Percentiles rank a stretch among this genome's conserved stretches.
phyloP scores from a whole-genome alignment of 2,888 invertebrate genomes.

The Diachrysia chrysitis region DNA sequence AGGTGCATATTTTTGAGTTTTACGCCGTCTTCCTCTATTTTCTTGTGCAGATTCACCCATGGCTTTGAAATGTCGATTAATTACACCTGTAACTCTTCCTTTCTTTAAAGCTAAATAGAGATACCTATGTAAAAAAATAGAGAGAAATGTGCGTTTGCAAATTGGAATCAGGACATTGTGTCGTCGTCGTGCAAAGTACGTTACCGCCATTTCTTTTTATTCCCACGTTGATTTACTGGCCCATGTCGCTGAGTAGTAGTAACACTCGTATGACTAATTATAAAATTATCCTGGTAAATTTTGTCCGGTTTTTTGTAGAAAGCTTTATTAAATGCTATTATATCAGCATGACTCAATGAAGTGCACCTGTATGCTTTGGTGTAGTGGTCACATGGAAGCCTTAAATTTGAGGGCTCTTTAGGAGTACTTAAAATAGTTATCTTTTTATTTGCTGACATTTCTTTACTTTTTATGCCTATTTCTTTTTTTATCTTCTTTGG shows the following conservation, averaged over 20 bases:
- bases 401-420: no score
- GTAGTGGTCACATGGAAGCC: slow-evolving; percentile 1
- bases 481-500: no score
- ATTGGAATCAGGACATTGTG: slow-evolving; percentile 31
- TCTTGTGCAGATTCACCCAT: slow-evolving; percentile 30
- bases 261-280: slow-evolving; percentile 31
- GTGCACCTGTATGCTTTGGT: neutral
- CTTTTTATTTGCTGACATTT: no score
- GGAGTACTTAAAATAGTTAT: no score
- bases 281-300: slow-evolving; percentile 37
- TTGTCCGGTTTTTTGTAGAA: slow-evolving; percentile 32
- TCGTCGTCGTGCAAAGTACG: slow-evolving; percentile 29
- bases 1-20: slow-evolving; percentile 30
- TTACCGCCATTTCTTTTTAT: slow-evolving; percentile 33
- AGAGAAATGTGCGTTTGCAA: slow-evolving; percentile 35
- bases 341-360: no score
- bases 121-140: no score
- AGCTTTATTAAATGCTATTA: slow-evolving; percentile 31
- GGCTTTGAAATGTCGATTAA: slow-evolving; percentile 34
- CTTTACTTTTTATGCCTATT: no score
- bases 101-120: slow-evolving; percentile 36
- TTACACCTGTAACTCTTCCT: slow-evolving; percentile 37
- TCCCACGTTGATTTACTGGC: slow-evolving; percentile 26
- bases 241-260: slow-evolving; percentile 26
- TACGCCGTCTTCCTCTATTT: slow-evolving; percentile 30